Evolutionary conservation across 1,140 invertebrate species (phyloP), one percentile per base, ranked within the genome.

Genomic region (Bombus huntii): DNA sequence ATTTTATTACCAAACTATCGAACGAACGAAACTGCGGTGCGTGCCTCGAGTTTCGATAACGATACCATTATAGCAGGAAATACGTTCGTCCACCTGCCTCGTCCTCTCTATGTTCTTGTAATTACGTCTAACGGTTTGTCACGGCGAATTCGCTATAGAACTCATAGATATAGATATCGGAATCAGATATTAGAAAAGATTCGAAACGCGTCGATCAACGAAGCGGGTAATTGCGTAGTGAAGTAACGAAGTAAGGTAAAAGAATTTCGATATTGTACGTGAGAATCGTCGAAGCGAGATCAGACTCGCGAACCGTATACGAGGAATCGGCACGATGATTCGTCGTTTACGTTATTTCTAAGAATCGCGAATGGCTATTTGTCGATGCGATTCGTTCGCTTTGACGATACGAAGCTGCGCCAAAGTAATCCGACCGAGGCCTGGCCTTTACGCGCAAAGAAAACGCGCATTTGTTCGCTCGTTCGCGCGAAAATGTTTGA

Each of bases 251-350:
- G 15, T 47, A 47, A 18, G 15, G 13, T 44, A 66, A 34, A 66
- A 15, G 25, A n/a, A 65, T 65, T 6, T 28, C n/a, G 18, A 39
- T 13, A 2, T 6, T 6, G 22, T 2, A 53, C 0, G 37, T 3
- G 2, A 13, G 31, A 47, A 22, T 53, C 0, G 47, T 8, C 18
- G 47, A 18, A 47, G 44, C 44, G 44, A 18, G 18, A 5, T 71
- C 34, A 15, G 8, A 34, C 57, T 47, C 65, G 75, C 77, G 10
- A 65, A 39, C 28, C 59, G 42, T 72, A 15, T 70, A 25, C 42
- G n/a, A 79, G 66, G 57, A 85, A 47, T 70, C 39, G 9, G n/a
- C 59, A 18, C 53, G n/a, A 79, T 66, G 44, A 85, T 59, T 70
- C 39, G 9, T 25, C 2, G 31, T 8, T 71, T 10, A 6, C 18